Conservation (phyloP, 2,888 invertebrate genomes). For the Melanostoma mellinum region DNA sequence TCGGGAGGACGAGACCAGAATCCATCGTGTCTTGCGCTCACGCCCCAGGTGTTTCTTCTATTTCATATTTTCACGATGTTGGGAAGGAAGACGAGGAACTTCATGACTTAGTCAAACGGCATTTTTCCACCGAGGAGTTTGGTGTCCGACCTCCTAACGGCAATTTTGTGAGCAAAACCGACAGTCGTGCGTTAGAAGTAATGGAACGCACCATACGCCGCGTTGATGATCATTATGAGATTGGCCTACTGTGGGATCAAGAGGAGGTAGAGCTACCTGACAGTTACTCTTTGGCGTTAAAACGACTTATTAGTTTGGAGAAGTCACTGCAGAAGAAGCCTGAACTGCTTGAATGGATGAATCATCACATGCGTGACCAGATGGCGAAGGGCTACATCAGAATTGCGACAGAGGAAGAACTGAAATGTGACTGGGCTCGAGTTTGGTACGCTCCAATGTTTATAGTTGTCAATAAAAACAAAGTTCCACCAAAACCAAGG, state of each 20-base stretch:
- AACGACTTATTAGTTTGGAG: slow-evolving; percentile 2
- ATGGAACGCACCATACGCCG: slow-evolving; percentile 18
- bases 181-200: slow-evolving; percentile 18
- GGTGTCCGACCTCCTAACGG: slow-evolving; percentile 17
- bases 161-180: slow-evolving; percentile 9
- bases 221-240: slow-evolving; percentile 9
- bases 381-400: slow-evolving; percentile 8
- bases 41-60: slow-evolving; percentile 5
- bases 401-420: slow-evolving; percentile 1
- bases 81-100: slow-evolving; percentile 19
- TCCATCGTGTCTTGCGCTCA: slow-evolving; percentile 5
- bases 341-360: background rate
- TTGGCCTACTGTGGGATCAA: slow-evolving; percentile 22
- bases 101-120: slow-evolving; percentile 22
- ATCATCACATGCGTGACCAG: slow-evolving; percentile 2
- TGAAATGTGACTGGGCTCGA: slow-evolving; percentile 1
- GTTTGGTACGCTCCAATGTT: slow-evolving; percentile 12
- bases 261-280: slow-evolving; percentile 18
- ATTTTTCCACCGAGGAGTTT: slow-evolving; percentile 45
- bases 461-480: background rate
- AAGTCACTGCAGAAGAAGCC: background rate
- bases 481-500: too few species aligned
- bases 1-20: background rate
- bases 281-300: background rate
- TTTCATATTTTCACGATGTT: slow-evolving; percentile 9